Evolutionary conservation across 1,140 invertebrate species (phyloP), one percentile per base, ranked within the genome.

Genomic region (Propsilocerus akamusi): DNA sequence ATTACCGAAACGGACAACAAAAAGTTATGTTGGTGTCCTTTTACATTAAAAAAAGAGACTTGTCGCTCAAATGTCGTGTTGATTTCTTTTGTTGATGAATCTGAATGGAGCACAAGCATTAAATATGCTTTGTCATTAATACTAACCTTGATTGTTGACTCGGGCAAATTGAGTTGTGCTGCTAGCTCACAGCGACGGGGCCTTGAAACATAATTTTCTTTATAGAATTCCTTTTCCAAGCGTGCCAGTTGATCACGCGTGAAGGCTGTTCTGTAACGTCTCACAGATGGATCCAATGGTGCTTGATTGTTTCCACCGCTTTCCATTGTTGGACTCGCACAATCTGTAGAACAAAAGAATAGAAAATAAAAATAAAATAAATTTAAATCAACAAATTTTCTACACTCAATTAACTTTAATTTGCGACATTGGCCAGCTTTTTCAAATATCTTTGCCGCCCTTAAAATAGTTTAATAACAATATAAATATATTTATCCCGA

Each of bases 161-260:
- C 97, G 0, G 95, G 92, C 1, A 99, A 71, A 55, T 88, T 83
- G 12, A 99, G 72, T 56, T 94, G 83, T 3, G 86, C 76, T 0
- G 97, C 95, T n/a, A 99, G 66, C 66, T 99, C 95, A 62, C 91
- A 94, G 52, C 97, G 71, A 52, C 90, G 75, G 0, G 94, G 94
- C 46, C 95, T 70, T 1, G 89, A 96, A 0, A 99, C 93, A 65
- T 99, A 99, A 66, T 97, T 98, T 68, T 99, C 97, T 58, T 90
- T 84, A 59, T 80, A 76, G 65, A 99, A 99, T 65, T 99, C 96
- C 58, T 94, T 92, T 67, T 99, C 97, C n/a, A 99, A 68, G 30
- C 90, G 72, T 0, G 74, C 76, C 17, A 99, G 69, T 65, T 99
- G 97, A 60, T 99, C 95, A 24, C 93, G 73, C 1, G 91, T 95